Conservation (phyloP, 2,888 invertebrate genomes). For the Tetanocera ferruginea region DNA sequence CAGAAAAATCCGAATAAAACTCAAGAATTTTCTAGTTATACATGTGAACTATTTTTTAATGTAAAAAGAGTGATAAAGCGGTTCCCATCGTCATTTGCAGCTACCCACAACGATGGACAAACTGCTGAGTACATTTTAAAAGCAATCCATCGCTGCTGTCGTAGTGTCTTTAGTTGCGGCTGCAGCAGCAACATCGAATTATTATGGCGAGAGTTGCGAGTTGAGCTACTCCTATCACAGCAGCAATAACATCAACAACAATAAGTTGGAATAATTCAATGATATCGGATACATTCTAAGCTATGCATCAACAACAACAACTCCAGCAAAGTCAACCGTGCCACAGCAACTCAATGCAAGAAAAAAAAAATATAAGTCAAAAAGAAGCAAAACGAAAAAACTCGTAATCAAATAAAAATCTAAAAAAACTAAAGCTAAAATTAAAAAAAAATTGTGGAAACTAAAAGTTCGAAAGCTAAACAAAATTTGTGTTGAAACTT, state of each 20-base stretch:
- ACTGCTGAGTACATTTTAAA: slow-evolving; percentile 64
- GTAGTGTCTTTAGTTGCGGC: slow-evolving; percentile 63
- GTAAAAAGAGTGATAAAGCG: slow-evolving; percentile 37
- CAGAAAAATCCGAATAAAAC: slow-evolving; percentile 45
- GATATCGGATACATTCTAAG: slow-evolving; percentile 66
- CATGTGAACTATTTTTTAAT: slow-evolving; percentile 39
- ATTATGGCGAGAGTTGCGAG: slow-evolving; percentile 68
- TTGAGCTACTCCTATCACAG: slow-evolving; percentile 68
- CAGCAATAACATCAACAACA: slow-evolving; percentile 69
- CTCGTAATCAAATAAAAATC: no score
- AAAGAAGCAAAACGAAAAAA: no score
- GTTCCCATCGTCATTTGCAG: slow-evolving; percentile 77
- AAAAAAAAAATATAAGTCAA: no score
- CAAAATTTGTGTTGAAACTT: no score
- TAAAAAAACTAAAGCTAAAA: no score
- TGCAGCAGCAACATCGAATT: slow-evolving; percentile 64
- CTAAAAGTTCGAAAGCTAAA: no score
- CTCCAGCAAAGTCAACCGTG: slow-evolving; percentile 62
- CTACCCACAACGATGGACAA: slow-evolving; percentile 71
- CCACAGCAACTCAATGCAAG: slow-evolving; percentile 71
- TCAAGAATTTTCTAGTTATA: slow-evolving; percentile 29
- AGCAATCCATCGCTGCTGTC: slow-evolving; percentile 63
- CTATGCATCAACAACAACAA: slow-evolving; percentile 66
- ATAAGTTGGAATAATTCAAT: slow-evolving; percentile 80
- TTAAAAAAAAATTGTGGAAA: no score